A percentile compares a stretch with the other conserved stretches of the same genome.
Evolutionary conservation across 2,113 vertebrate species (phyloP).

Genomic region (Saimiri boliviensis): DNA sequence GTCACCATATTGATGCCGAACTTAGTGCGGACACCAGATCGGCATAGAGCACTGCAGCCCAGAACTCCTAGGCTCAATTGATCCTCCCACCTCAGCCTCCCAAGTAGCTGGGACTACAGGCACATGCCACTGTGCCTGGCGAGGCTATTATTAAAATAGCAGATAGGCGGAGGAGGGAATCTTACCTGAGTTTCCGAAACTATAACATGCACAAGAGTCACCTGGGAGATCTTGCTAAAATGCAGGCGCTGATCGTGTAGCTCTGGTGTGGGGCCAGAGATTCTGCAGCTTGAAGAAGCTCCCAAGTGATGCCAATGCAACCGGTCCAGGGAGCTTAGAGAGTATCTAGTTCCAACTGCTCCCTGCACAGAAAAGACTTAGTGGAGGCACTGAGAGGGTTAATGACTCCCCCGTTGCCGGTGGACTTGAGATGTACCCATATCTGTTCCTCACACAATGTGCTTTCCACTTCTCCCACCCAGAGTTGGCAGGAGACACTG

Average conservation of each 20-base stretch:
- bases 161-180: background rate
- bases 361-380: background rate
- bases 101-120: too few relatives aligned
- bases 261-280: background rate
- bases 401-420: background rate
- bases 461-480: background rate
- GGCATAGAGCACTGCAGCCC: too few relatives aligned
- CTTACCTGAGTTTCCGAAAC: background rate
- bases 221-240: background rate
- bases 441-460: background rate
- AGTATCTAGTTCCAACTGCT: too few relatives aligned
- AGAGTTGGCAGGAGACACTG: background rate
- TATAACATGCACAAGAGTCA: fast-evolving
- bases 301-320: background rate
- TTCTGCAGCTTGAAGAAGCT: background rate
- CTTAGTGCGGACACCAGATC: too few relatives aligned
- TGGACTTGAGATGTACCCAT: background rate
- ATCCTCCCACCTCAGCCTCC: too few relatives aligned
- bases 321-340: background rate
- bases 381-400: background rate
- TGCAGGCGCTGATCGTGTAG: background rate
- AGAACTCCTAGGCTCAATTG: too few relatives aligned
- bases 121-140: too few relatives aligned
- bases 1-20: too few relatives aligned
- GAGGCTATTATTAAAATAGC: background rate